Base-by-base conservation (phyloP, 2,888 invertebrate genomes). In the Amaurobius ferox region DNA sequence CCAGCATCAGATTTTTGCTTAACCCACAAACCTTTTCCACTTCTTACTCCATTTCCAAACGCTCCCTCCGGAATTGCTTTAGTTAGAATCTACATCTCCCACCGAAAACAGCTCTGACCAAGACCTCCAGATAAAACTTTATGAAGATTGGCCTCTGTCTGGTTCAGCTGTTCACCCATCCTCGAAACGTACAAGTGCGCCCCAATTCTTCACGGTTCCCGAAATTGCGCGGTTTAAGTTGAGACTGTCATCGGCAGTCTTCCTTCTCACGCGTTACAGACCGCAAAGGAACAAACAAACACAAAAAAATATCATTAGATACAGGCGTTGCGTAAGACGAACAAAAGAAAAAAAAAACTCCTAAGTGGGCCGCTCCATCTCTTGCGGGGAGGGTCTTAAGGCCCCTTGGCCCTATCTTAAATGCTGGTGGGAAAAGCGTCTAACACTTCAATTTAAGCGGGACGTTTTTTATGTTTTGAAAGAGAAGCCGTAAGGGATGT, bases 391-490 rank as follows among this genome's bases (percentile, higher is more conserved):
- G 23, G 61, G 79, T 29, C 55, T 70, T 32, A 29, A 30, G 44
- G 29, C 35, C n/a, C 30, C 62, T 73, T 55, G 35, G 30, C 28
- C 44, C 28, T 73, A 80, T 80, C 79, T 80, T 80, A 80, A 80
- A 80, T 48, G 79, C 67, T 73, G 40, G 79, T 80, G 73, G 67
- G 79, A 80, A 80, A 73, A 80, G 79, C 19, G 39, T 39, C 55
- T 35, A 67, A 48, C 72, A 80, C 79, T 73, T 73, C 30, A 80
- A 79, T 55, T 79, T 35, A 66, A 73, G 67, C 55, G 55, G 55
- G 55, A 11, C 1, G 19, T 55, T 55, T 55, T 55, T 55, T 23
- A 1, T 5, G 11, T 2, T 23, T 19, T 23, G 5, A 23, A 1
- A 23, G 55, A 23, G 23, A 55, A 55, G 19, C n/a, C n/a, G n/a